Base-by-base conservation (phyloP, 2,888 invertebrate genomes). In the Uropetala carovei region DNA sequence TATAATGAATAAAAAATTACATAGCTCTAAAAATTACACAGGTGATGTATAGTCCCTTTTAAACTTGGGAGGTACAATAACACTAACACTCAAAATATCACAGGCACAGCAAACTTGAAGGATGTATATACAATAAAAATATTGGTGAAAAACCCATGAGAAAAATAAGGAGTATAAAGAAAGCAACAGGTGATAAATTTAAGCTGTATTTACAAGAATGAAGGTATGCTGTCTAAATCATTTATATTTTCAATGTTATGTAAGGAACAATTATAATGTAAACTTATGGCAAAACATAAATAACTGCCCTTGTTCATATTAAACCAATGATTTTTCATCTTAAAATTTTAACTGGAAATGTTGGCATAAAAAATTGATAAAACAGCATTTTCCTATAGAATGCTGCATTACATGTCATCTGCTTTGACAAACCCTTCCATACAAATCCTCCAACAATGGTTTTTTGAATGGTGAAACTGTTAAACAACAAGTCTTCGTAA, bases 101-200 rank as follows among this genome's bases (percentile, higher is more conserved):
- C 89, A 89, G 89, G 89, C 89, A 89, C 89, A 89, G 89, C 89
- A 89, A 89, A 89, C 64, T 64, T 64, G 43, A 60, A 60, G 22
- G 43, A 64, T 64, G 64, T 22, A 89, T 43, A 89, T 64, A 89
- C 60, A 89, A 43, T 64, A 64, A 43, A 89, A 43, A 60, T 89
- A 89, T 89, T 60, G 43, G 18, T 43, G 30, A 89, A 14, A 89
- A 43, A 43, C n/a, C 30, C 64, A 64, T 89, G 60, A 43, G 64
- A 89, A 64, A 64, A 27, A 22, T 43, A 89, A n/a, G n/a, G 43
- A 43, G 18, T 89, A 43, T 64, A 27, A 64, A 22, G 64, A 89
- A 30, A 43, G 27, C 13, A 89, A 64, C 89, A 43, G 43, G 11
- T n/a, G 27, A 27, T 89, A 64, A 43, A n/a, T n/a, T n/a, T n/a